phyloP scores from a whole-genome alignment of 2,888 invertebrate species.

The Pyrgus malvae region DNA sequence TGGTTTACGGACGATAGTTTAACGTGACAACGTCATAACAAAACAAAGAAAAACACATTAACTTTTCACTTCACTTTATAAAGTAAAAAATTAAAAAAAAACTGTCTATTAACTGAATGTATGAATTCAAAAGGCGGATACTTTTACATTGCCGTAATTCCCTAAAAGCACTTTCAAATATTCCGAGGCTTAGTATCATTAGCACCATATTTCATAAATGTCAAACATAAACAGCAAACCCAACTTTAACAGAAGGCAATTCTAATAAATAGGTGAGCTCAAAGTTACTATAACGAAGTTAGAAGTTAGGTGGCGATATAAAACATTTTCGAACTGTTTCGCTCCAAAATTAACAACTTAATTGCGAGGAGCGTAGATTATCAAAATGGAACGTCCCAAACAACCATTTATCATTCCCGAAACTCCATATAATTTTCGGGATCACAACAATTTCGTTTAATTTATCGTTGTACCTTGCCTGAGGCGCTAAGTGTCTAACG shows the following conservation, averaged over 20 bases:
- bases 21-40: too few species aligned
- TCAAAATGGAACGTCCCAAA: constrained; percentile 35
- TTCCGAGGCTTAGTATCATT: too few species aligned
- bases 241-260: constrained; percentile 1
- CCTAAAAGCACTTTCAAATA: too few species aligned
- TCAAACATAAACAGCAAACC: too few species aligned
- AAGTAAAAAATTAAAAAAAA: too few species aligned
- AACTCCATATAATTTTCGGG: constrained; percentile 48
- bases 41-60: too few species aligned
- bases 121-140: too few species aligned
- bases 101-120: too few species aligned
- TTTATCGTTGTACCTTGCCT: constrained; percentile 44
- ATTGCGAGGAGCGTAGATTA: constrained; percentile 44
- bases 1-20: too few species aligned
- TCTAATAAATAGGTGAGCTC: constrained; percentile 7
- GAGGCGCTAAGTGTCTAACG: constrained; percentile 36
- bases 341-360: constrained; percentile 39
- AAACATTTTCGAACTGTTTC: constrained; percentile 25
- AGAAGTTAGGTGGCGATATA: constrained; percentile 14
- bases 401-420: constrained; percentile 45
- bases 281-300: constrained; percentile 14
- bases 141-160: too few species aligned
- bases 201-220: too few species aligned
- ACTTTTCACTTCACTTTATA: too few species aligned
- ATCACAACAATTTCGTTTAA: constrained; percentile 53